phyloP scores from a whole-genome alignment of 2,113 vertebrate genomes.

The Penelope pileata region DNA sequence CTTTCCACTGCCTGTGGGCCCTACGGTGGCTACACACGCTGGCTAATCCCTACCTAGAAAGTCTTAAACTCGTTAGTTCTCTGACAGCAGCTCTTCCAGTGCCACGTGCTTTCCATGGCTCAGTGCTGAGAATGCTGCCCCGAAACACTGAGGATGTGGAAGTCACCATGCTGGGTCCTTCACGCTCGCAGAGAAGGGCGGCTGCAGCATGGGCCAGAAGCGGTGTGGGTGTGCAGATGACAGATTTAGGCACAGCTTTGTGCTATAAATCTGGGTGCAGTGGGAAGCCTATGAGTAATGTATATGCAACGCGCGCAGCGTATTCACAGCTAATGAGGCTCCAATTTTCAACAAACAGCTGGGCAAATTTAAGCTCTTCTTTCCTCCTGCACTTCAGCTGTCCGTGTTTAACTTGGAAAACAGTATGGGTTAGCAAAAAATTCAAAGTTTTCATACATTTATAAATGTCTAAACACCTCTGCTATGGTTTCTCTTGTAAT shows the following conservation, averaged over 20 bases:
- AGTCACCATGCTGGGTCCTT: background rate
- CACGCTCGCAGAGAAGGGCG: background rate
- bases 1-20: background rate
- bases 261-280: background rate
- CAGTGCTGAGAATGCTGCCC: background rate
- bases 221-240: background rate
- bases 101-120: fast-evolving
- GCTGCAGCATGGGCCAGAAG: background rate
- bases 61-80: background rate
- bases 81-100: background rate
- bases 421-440: background rate
- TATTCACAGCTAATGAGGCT: background rate
- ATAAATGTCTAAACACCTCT: background rate
- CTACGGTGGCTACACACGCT: background rate
- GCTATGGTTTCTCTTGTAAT: background rate
- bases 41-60: background rate
- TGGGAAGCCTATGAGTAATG: background rate
- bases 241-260: background rate
- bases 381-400: background rate
- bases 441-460: background rate
- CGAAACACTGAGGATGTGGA: background rate
- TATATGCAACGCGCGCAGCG: background rate
- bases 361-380: background rate
- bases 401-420: background rate
- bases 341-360: background rate